Evolutionary conservation across 2,113 vertebrate genomes (phyloP).

Genomic region (Tachycineta bicolor): DNA sequence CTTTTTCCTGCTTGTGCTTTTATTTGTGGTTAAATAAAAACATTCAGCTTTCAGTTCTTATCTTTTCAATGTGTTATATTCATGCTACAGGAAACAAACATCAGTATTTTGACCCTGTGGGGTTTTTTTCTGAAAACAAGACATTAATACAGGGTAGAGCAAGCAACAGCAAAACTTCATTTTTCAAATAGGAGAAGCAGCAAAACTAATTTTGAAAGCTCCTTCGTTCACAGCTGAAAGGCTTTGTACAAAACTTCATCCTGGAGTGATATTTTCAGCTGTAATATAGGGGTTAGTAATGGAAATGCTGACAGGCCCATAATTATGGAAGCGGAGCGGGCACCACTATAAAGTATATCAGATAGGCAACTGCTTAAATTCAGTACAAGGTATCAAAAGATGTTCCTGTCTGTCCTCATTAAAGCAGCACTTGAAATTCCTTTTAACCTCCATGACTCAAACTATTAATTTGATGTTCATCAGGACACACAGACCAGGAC

Average conservation of each 20-base stretch:
- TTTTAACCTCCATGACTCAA: conserved; percentile 30
- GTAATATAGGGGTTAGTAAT: conserved; percentile 57
- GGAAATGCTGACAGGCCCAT: conserved; percentile 39
- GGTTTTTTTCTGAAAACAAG: not conserved
- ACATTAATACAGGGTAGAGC: not conserved
- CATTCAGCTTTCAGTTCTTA: not conserved
- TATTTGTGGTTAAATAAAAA: conserved; percentile 10
- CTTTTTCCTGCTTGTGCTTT: not conserved
- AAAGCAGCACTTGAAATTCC: conserved; percentile 29
- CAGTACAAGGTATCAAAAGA: conserved; percentile 22
- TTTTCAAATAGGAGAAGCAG: conserved; percentile 9
- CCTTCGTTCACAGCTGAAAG: conserved; percentile 18
- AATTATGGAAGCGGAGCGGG: conserved; percentile 50
- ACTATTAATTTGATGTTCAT: conserved; percentile 1
- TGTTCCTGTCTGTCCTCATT: conserved; percentile 48
- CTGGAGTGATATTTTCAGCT: conserved; percentile 61
- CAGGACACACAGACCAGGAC: not conserved
- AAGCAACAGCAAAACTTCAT: conserved; percentile 1
- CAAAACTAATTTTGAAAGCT: conserved; percentile 33
- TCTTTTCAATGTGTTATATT: not conserved
- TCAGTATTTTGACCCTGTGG: not conserved
- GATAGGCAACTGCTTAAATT: conserved; percentile 43
- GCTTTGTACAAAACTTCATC: conserved; percentile 44
- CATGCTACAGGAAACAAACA: conserved; percentile 18
- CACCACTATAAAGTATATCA: conserved; percentile 58